Evolutionary conservation across 2,888 invertebrate genomes (phyloP).

Genomic region (Aleiodes alternator): DNA sequence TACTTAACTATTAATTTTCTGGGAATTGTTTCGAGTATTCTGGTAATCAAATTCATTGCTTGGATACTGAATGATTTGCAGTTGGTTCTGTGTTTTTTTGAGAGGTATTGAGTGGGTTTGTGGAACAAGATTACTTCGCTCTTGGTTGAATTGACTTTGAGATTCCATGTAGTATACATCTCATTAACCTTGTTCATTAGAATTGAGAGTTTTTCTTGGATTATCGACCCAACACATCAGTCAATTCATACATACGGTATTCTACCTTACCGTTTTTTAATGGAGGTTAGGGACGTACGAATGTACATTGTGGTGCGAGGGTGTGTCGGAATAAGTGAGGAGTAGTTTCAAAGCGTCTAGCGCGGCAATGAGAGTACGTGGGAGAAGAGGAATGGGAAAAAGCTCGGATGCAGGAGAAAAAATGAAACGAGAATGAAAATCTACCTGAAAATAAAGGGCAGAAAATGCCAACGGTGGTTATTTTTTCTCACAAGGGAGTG

Average conservation of each 20-base stretch:
- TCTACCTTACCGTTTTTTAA: conserved; percentile 31
- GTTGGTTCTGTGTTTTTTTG: too few relatives aligned
- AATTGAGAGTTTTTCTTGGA: too few relatives aligned
- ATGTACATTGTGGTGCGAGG: conserved; percentile 27
- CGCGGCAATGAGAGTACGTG: conserved; percentile 44
- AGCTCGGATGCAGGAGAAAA: conserved; percentile 56
- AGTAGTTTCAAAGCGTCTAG: conserved; percentile 66
- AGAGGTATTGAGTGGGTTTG: too few relatives aligned
- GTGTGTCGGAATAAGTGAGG: conserved; percentile 57
- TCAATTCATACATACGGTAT: conserved; percentile 15
- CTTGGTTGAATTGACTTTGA: too few relatives aligned
- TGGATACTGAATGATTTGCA: too few relatives aligned
- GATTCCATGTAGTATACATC: too few relatives aligned
- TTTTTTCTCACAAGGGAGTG: conserved; percentile 24
- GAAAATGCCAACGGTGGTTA: conserved; percentile 38
- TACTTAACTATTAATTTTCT: too few relatives aligned
- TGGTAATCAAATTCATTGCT: too few relatives aligned
- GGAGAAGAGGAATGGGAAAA: conserved; percentile 48
- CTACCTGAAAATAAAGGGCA: conserved; percentile 51
- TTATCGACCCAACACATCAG: conserved; percentile 36
- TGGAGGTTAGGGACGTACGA: conserved; percentile 32
- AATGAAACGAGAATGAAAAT: conserved; percentile 54
- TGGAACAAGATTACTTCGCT: too few relatives aligned
- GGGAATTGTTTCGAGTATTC: too few relatives aligned
- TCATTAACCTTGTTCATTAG: too few relatives aligned